phyloP scores from a whole-genome alignment of 2,113 vertebrate genomes.

The Candoia aspera region DNA sequence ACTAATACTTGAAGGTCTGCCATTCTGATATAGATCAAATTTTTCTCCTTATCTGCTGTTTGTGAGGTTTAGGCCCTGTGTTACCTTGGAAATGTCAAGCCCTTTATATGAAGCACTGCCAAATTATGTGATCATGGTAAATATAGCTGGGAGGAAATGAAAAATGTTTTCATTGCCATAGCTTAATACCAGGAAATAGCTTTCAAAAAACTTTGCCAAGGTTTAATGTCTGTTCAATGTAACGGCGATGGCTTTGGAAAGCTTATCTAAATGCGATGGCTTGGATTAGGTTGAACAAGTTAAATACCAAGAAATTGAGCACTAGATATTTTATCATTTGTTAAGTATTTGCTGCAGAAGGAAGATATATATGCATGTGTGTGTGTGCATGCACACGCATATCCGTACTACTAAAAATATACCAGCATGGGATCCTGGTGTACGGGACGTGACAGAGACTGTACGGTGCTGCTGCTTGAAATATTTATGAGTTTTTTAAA shows the following conservation, averaged over 20 bases:
- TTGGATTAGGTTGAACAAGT: constrained; percentile 16
- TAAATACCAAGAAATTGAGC: neutral
- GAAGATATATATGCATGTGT: too few relatives aligned
- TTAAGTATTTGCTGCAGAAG: neutral
- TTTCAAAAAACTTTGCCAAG: constrained; percentile 26
- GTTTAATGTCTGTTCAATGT: constrained; percentile 33
- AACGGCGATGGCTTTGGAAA: neutral
- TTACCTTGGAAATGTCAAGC: constrained; percentile 39
- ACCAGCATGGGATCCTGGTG: too few relatives aligned
- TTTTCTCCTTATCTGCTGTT: constrained; percentile 6
- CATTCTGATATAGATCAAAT: neutral
- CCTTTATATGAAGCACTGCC: constrained; percentile 28
- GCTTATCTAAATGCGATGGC: neutral
- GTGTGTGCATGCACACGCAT: too few relatives aligned
- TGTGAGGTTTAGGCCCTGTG: neutral
- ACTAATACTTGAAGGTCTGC: neutral
- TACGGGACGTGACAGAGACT: neutral
- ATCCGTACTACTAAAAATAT: too few relatives aligned
- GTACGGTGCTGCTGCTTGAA: neutral
- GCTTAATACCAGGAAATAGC: constrained; percentile 53
- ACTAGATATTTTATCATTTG: neutral
- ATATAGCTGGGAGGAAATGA: constrained; percentile 40
- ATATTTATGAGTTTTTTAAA: neutral
- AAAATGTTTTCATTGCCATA: constrained; percentile 1
- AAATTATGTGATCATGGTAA: constrained; percentile 39